Evolutionary conservation across 2,113 vertebrate genomes (phyloP).

Genomic region (Casuarius casuarius): DNA sequence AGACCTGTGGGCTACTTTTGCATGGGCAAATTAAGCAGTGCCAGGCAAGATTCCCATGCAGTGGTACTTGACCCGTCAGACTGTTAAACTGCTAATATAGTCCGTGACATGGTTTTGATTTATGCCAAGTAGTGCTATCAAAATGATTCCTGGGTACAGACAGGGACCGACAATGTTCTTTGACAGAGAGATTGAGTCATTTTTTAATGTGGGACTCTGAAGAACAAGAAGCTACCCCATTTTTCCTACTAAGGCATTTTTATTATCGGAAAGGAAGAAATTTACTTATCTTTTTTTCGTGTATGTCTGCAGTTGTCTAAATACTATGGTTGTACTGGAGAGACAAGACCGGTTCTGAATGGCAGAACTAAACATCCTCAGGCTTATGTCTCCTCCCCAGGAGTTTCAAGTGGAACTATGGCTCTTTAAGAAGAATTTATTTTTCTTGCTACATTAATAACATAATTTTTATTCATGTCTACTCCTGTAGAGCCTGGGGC

Average conservation of each 20-base stretch:
- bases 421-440: constrained; percentile 2
- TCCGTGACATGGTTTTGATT: not conserved
- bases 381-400: not conserved
- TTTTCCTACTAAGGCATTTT: not conserved
- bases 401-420: not conserved
- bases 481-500: not conserved
- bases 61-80: not conserved
- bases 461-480: not conserved
- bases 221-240: not conserved
- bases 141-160: not conserved
- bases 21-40: not conserved
- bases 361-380: not conserved
- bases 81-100: not conserved
- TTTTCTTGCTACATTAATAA: not conserved
- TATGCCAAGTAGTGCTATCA: not conserved
- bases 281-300: not conserved
- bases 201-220: not conserved
- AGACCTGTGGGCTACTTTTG: not conserved
- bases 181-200: not conserved
- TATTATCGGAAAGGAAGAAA: not conserved
- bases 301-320: not conserved
- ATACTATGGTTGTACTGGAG: not conserved
- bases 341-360: not conserved
- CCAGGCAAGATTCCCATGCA: not conserved
- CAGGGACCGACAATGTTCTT: not conserved